Evolutionary conservation across 37 sponge, comb jelly and placozoan species (phyloP).

Genomic region (Ianthella basta): DNA sequence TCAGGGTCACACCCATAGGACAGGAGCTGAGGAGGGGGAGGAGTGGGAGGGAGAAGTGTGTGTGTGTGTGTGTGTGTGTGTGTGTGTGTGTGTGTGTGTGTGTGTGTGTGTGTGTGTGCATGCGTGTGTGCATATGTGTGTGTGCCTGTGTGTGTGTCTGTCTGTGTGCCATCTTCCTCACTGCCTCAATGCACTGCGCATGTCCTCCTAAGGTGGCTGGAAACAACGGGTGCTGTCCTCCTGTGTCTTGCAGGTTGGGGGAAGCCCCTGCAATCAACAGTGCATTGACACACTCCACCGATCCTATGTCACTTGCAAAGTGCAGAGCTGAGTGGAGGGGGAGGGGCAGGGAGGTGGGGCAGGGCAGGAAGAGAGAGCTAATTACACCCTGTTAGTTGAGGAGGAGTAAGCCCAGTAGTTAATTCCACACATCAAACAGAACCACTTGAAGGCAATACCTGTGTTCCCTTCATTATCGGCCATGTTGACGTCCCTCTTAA

Average conservation of each 20-base stretch:
- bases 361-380: no score
- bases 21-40: conserved; percentile 39
- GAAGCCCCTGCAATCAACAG: conserved; percentile 60
- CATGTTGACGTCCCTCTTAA: conserved; percentile 44
- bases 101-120: conserved; percentile 35
- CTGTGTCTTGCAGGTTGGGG: conserved; percentile 45
- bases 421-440: no score
- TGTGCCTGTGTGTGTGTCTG: neutral
- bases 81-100: conserved; percentile 34
- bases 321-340: conserved; percentile 52
- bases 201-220: conserved; percentile 56
- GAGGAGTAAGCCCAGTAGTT: no score
- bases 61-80: conserved; percentile 38
- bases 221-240: conserved; percentile 48
- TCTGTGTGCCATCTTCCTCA: conserved; percentile 30
- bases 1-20: conserved; percentile 42
- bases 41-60: neutral
- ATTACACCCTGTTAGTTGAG: no score
- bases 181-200: conserved; percentile 52
- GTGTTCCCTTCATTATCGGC: conserved; percentile 47
- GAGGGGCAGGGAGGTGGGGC: neutral
- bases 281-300: conserved; percentile 36
- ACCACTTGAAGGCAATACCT: conserved; percentile 24
- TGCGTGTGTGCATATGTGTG: conserved; percentile 24
- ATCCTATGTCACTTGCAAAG: conserved; percentile 53